Conservation (phyloP, 1,140 invertebrate genomes). For the Calephelis nemesis region DNA sequence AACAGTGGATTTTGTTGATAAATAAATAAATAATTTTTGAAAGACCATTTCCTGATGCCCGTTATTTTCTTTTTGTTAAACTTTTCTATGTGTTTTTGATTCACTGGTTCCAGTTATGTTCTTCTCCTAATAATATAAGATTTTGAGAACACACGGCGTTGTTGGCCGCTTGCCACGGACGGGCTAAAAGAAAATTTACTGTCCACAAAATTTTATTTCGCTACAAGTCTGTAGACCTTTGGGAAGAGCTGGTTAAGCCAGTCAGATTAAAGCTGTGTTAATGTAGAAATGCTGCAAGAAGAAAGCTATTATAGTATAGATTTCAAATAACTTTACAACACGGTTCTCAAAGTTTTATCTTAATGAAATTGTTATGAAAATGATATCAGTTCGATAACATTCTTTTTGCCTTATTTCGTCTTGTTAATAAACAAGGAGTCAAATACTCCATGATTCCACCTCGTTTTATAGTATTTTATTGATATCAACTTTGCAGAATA, state of each 20-base stretch:
- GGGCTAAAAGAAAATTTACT: conserved; percentile 48
- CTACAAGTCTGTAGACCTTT: conserved; percentile 24
- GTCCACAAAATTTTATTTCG: conserved; percentile 42
- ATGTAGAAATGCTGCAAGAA: conserved; percentile 42
- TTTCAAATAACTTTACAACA: conserved; percentile 8
- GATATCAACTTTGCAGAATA: no score
- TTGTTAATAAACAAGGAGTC: no score
- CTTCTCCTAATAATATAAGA: background rate
- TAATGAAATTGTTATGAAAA: background rate
- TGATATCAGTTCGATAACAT: no score
- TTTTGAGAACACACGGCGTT: background rate
- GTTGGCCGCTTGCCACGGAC: conserved; percentile 16
- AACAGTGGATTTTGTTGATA: no score
- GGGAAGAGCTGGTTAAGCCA: conserved; percentile 30
- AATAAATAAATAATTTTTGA: no score
- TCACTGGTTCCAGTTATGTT: background rate
- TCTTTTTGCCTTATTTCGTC: no score
- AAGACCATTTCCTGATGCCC: no score
- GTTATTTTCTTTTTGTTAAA: no score
- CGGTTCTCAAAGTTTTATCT: background rate
- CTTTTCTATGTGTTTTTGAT: no score
- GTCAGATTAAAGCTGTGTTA: conserved; percentile 52
- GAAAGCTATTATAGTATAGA: conserved; percentile 30
- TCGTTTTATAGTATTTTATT: no score
- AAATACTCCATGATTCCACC: no score